Conservation (phyloP, 2,888 invertebrate genomes). For the Drosophila kanekoi region DNA sequence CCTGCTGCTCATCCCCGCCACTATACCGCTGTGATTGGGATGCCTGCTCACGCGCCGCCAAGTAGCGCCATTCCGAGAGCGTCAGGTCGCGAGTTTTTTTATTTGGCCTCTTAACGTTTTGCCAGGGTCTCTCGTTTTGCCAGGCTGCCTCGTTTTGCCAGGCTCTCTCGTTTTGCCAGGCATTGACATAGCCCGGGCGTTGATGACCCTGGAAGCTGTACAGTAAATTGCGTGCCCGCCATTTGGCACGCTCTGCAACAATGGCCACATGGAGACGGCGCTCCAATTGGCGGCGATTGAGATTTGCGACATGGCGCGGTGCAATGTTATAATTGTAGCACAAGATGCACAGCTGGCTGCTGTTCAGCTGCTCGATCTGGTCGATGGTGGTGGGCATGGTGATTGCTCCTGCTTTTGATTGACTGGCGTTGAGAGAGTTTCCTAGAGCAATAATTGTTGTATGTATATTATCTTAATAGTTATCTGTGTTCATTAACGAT, state of each 20-base stretch:
- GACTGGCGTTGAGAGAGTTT: constrained; percentile 5
- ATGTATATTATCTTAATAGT: background rate
- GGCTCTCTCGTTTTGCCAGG: background rate
- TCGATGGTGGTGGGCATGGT: constrained; percentile 19
- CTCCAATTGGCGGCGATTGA: constrained; percentile 43
- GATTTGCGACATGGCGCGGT: background rate
- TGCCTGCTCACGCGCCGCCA: background rate
- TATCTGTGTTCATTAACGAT: background rate
- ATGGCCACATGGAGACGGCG: constrained; percentile 54
- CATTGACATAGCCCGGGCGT: no score
- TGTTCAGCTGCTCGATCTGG: constrained; percentile 33
- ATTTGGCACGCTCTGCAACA: constrained; percentile 49
- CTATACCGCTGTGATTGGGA: constrained; percentile 1
- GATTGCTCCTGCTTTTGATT: background rate
- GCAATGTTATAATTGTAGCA: constrained; percentile 40
- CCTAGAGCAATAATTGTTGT: background rate
- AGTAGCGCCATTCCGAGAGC: constrained; percentile 5
- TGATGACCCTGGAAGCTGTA: background rate
- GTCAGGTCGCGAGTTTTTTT: background rate
- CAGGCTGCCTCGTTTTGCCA: constrained; percentile 22
- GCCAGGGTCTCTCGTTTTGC: constrained; percentile 8
- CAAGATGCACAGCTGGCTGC: constrained; percentile 40
- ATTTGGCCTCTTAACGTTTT: background rate
- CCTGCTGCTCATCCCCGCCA: constrained; percentile 29
- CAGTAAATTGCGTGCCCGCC: constrained; percentile 21